Base-by-base conservation (phyloP, 2,888 invertebrate genomes). In the Zeuzera pyrina region DNA sequence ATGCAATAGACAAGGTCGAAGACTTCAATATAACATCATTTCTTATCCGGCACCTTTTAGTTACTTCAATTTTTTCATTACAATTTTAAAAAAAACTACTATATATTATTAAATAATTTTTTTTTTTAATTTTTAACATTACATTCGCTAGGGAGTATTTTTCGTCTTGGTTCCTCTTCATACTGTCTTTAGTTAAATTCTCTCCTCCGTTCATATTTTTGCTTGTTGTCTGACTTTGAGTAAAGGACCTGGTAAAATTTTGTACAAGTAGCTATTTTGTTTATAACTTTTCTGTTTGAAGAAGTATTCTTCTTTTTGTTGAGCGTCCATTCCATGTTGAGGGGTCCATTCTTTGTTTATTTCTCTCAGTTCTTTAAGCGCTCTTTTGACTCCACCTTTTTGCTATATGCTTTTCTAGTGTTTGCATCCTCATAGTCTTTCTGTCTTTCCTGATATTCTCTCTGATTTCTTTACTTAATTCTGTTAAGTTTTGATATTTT, bases 171-270 rank as follows among this genome's bases (percentile, higher is more conserved):
- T 33, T 29, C 24, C 11, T 15, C 23, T 12, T 15, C 21, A 14
- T 4, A 8, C 7, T 2, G 16, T 2, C 15, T 21, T 34, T 29
- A 6, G 15, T 7, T 6, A 8, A n/a, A 8, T 12, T 6, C 7
- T 29, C 15, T 29, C 14, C 24, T 7, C 25, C 2, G 24, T 2
- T 23, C 12, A n/a, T n/a, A n/a, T n/a, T n/a, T n/a, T n/a, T n/a
- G n/a, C n/a, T n/a, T n/a, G n/a, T n/a, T n/a, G n/a, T n/a, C n/a
- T n/a, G n/a, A n/a, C n/a, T n/a, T n/a, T n/a, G n/a, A n/a, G 12
- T 35, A 35, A 19, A 31, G 7, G 7, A 28, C 15, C 5, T 13
- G 14, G 14, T 29, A 29, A 12, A 23, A 31, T 7, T 35, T 12
- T 12, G n/a, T n/a, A n/a, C n/a, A n/a, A n/a, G 29, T 36, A 5